phyloP scores from a whole-genome alignment of 2,888 invertebrate genomes.

The Diarsia mendica region DNA sequence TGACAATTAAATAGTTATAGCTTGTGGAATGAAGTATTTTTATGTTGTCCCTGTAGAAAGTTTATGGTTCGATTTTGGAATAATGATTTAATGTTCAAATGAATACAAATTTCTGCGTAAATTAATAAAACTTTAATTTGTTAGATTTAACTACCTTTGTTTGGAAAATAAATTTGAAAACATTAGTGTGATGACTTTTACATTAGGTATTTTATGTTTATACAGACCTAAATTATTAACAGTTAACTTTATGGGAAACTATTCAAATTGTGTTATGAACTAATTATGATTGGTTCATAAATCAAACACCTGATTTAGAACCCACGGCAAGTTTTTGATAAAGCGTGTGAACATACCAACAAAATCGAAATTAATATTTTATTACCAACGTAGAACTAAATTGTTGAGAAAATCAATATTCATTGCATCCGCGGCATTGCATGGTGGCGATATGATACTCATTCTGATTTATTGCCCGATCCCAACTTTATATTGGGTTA shows the following conservation, averaged over 20 bases:
- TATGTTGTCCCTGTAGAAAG: conserved; percentile 14
- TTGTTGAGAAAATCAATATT: conserved; percentile 83
- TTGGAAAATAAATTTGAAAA: no score
- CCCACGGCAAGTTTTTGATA: conserved; percentile 18
- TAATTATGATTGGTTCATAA: conserved; percentile 15
- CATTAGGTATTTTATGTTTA: neutral
- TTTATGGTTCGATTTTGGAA: neutral
- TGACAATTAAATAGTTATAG: conserved; percentile 39
- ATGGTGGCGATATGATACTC: conserved; percentile 78
- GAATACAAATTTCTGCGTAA: neutral
- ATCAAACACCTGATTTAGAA: conserved; percentile 20
- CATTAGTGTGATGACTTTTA: neutral
- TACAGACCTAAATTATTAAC: neutral
- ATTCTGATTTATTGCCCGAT: conserved; percentile 82
- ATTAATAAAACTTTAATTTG: neutral
- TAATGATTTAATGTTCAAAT: neutral
- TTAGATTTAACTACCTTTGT: neutral
- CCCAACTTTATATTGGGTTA: conserved; percentile 67
- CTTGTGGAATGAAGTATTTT: conserved; percentile 27
- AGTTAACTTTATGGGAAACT: neutral
- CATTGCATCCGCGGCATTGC: conserved; percentile 79
- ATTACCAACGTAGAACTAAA: conserved; percentile 75
- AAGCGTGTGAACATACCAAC: conserved; percentile 27
- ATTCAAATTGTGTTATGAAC: neutral
- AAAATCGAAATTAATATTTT: conserved; percentile 69